phyloP scores from a whole-genome alignment of 2,113 vertebrate genomes.

The Sinosuthora webbiana region DNA sequence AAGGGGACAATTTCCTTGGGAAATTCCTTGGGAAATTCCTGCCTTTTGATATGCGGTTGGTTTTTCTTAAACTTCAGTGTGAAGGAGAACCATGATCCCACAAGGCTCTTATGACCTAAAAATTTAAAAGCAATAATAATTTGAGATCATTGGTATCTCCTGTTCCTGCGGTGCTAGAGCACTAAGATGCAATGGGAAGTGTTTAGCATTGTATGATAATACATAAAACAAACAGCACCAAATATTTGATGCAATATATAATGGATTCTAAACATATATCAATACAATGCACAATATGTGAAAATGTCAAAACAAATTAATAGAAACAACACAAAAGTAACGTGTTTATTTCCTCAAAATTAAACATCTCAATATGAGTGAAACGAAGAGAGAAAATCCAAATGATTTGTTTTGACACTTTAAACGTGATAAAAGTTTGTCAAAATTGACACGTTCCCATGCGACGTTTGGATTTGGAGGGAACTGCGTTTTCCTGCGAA shows the following conservation, averaged over 20 bases:
- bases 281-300: not conserved
- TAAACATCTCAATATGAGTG: not conserved
- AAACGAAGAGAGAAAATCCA: conserved; percentile 18
- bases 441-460: conserved; percentile 38
- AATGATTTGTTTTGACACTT: conserved; percentile 55
- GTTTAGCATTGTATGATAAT: not conserved
- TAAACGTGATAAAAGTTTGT: conserved; percentile 24
- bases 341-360: conserved; percentile 9
- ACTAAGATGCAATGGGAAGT: not conserved
- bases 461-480: not conserved
- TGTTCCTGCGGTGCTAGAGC: not conserved
- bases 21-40: not conserved
- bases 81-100: not conserved
- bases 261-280: not conserved
- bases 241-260: not conserved
- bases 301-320: conserved; percentile 55
- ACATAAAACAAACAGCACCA: not conserved
- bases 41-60: not conserved
- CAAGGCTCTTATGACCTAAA: not conserved
- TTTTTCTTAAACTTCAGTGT: not conserved
- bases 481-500: not conserved
- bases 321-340: conserved; percentile 40
- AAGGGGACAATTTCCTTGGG: not conserved
- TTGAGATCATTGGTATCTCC: not conserved
- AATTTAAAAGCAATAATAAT: not conserved